A percentile compares a stretch with the other conserved stretches of the same genome.
These are phyloP conservation scores for Drosophila orena DNA, from an alignment of 1,140 invertebrate species.

Conservation along the genomic window DNA sequence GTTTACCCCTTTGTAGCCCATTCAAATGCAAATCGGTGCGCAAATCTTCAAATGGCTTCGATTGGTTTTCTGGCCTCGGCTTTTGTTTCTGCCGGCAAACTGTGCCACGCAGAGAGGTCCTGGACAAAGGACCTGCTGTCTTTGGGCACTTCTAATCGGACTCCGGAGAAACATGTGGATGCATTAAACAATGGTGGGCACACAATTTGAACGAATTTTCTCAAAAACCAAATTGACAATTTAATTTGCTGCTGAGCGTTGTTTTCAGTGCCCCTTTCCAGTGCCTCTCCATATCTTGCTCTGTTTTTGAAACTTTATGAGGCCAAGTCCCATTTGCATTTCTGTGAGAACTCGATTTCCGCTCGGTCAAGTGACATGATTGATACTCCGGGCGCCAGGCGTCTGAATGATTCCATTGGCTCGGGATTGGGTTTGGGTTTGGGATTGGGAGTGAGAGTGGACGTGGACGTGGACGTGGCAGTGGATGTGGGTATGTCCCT, in stretches of 20 bases:
- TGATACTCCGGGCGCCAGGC: constrained; percentile 50
- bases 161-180: constrained; percentile 53
- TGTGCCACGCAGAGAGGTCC: constrained; percentile 9
- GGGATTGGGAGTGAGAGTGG: background rate
- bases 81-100: constrained; percentile 37
- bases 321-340: constrained; percentile 41
- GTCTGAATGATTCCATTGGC: constrained; percentile 40
- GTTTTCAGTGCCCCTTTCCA: constrained; percentile 1
- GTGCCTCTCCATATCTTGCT: background rate
- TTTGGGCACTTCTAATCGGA: constrained; percentile 41
- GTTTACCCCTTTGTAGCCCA: constrained; percentile 52
- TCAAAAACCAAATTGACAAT: constrained; percentile 40
- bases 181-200: constrained; percentile 58
- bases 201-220: constrained; percentile 67
- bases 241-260: constrained; percentile 39
- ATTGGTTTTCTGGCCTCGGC: constrained; percentile 71
- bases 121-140: constrained; percentile 24
- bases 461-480: no score
- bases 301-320: constrained; percentile 38
- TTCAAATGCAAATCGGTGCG: constrained; percentile 76
- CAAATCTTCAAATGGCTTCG: constrained; percentile 81
- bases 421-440: background rate
- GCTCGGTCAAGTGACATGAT: constrained; percentile 79
- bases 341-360: constrained; percentile 70
- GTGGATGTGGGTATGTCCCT: constrained; percentile 2